Conservation (phyloP, 2,113 vertebrate genomes). For the Isichthys henryi region DNA sequence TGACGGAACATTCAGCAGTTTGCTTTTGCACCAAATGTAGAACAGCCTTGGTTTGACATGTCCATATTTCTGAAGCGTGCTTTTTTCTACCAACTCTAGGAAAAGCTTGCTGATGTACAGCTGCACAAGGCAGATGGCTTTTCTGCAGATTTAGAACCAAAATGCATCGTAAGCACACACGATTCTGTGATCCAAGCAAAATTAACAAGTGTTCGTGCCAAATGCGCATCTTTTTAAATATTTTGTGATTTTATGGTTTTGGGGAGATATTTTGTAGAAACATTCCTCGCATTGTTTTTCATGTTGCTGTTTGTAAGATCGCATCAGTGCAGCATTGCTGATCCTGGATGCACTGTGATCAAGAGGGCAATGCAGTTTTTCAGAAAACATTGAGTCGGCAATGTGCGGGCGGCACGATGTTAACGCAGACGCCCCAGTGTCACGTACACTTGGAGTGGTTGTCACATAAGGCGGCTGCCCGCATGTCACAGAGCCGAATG, state of each 20-base stretch:
- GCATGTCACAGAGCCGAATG: constrained; percentile 91
- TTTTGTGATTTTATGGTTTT: not conserved
- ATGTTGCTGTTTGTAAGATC: not conserved
- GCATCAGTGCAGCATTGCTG: not conserved
- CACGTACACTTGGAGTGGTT: constrained; percentile 90
- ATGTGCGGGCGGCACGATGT: not conserved
- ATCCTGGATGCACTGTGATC: not conserved
- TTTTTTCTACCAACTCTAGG: not conserved
- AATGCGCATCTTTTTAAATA: not conserved
- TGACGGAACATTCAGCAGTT: constrained; percentile 35
- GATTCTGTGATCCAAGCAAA: not conserved
- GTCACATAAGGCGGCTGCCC: constrained; percentile 82
- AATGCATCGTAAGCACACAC: not conserved
- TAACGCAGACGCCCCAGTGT: not conserved
- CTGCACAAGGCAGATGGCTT: not conserved
- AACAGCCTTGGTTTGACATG: constrained; percentile 21
- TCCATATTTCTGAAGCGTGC: not conserved
- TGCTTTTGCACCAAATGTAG: constrained; percentile 29
- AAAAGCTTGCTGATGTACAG: constrained; percentile 1
- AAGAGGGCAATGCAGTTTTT: not conserved
- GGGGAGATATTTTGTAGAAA: not conserved
- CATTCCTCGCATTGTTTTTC: not conserved
- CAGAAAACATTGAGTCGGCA: not conserved
- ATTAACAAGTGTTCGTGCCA: not conserved
- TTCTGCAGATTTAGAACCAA: not conserved